Percentiles rank a stretch among this genome's conserved stretches.
Conservation (phyloP, 2,113 vertebrate species). For the Choloepus hoffmanni region DNA sequence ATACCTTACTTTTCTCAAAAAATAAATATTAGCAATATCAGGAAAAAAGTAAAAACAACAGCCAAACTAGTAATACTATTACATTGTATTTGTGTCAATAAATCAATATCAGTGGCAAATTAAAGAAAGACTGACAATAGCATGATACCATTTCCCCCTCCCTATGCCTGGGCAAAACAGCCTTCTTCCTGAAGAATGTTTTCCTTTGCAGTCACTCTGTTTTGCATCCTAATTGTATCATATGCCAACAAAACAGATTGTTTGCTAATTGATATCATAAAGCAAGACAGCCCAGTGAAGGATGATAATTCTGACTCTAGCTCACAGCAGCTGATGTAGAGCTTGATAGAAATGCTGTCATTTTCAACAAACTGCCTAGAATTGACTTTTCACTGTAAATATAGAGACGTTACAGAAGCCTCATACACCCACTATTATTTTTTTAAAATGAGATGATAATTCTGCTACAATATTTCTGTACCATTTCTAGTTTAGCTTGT, state of each 20-base stretch:
- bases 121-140: conserved; percentile 56
- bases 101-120: conserved; percentile 58
- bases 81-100: background rate
- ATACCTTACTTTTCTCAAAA: conserved; percentile 35
- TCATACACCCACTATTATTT: conserved; percentile 41
- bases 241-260: conserved; percentile 81
- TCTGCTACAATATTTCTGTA: conserved; percentile 50
- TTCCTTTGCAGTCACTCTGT: conserved; percentile 78
- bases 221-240: conserved; percentile 78
- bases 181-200: conserved; percentile 74
- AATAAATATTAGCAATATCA: conserved; percentile 24
- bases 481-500: background rate
- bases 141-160: background rate
- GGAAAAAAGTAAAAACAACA: background rate
- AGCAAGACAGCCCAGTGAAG: conserved; percentile 79
- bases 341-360: conserved; percentile 73
- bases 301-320: conserved; percentile 78
- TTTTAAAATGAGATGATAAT: conserved; percentile 63
- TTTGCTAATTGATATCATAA: conserved; percentile 83
- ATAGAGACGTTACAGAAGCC: conserved; percentile 60
- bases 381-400: conserved; percentile 68
- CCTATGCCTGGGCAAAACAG: conserved; percentile 36
- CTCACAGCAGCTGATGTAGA: conserved; percentile 73
- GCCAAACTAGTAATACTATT: conserved; percentile 33
- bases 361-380: conserved; percentile 74